Evolutionary conservation across 2,888 invertebrate species (phyloP).

Genomic region (Torymus auratus): DNA sequence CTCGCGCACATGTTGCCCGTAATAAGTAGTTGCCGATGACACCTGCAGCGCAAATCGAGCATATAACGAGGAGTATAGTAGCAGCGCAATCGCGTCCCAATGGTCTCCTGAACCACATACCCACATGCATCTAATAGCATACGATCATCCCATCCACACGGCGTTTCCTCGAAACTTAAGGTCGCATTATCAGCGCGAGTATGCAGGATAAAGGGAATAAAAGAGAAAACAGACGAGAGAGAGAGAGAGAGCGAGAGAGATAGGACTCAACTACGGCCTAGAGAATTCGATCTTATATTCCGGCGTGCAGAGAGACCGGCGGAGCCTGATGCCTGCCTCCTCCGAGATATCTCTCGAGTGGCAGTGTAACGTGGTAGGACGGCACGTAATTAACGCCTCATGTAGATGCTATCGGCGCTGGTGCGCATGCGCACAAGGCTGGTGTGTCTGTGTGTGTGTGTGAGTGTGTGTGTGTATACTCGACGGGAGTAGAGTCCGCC

Average conservation of each 20-base stretch:
- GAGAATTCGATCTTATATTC: constrained; percentile 68
- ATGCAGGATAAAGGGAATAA: too few species aligned
- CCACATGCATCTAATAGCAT: too few species aligned
- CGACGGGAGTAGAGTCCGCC: constrained; percentile 46
- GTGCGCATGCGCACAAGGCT: constrained; percentile 18
- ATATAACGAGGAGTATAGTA: too few species aligned
- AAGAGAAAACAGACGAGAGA: too few species aligned
- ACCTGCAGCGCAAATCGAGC: not conserved
- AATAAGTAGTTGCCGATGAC: not conserved
- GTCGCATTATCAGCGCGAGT: too few species aligned
- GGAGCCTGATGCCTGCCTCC: constrained; percentile 1
- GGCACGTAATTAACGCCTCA: constrained; percentile 76
- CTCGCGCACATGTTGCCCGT: not conserved
- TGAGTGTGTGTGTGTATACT: too few species aligned
- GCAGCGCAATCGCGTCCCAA: too few species aligned
- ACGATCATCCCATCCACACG: too few species aligned
- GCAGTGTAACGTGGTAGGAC: constrained; percentile 74
- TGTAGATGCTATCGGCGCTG: constrained; percentile 74
- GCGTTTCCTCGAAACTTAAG: too few species aligned
- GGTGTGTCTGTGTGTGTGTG: too few species aligned
- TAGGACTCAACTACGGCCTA: not conserved
- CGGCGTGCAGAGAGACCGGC: constrained; percentile 54
- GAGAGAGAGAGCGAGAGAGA: not conserved
- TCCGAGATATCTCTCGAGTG: constrained; percentile 67
- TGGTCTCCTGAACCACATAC: too few species aligned